These are phyloP conservation scores for Astropecten irregularis DNA, from an alignment of 53 echinoderm and acorn worm genomes.

Conservation along the genomic window DNA sequence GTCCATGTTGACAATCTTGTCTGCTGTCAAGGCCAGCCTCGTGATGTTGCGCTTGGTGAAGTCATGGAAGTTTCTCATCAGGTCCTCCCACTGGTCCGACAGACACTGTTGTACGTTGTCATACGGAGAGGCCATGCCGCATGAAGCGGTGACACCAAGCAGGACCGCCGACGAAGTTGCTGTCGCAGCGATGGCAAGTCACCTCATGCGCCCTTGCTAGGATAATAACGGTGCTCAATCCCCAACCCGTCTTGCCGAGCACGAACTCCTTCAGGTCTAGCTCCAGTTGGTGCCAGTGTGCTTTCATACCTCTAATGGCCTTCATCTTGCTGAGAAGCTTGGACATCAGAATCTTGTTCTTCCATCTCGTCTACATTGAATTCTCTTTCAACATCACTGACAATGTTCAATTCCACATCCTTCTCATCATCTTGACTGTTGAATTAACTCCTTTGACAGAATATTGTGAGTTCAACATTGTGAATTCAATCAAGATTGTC, in stretches of 20 bases:
- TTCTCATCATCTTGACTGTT: no score
- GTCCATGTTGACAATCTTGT: background rate
- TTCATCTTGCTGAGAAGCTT: conserved; percentile 4
- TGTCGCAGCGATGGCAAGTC: conserved; percentile 9
- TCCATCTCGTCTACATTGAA: conserved; percentile 45
- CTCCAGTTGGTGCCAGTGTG: background rate
- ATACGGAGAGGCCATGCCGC: background rate
- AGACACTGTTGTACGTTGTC: conserved; percentile 5
- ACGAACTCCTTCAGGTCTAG: conserved; percentile 30
- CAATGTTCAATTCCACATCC: conserved; percentile 20
- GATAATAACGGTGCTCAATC: no score
- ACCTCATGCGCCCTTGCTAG: conserved; percentile 28
- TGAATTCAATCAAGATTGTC: no score
- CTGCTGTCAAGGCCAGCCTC: background rate
- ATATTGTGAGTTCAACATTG: no score
- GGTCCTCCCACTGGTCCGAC: background rate
- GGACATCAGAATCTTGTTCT: background rate
- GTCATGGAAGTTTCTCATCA: background rate
- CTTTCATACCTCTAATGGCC: background rate
- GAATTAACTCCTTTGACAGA: no score
- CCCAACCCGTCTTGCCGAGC: conserved; percentile 7
- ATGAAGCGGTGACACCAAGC: conserved; percentile 43
- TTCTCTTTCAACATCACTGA: conserved; percentile 49
- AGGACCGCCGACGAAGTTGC: conserved; percentile 30
- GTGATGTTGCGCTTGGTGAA: conserved; percentile 10